Conservation (phyloP, 2,888 invertebrate species). For the Apoda limacodes region DNA sequence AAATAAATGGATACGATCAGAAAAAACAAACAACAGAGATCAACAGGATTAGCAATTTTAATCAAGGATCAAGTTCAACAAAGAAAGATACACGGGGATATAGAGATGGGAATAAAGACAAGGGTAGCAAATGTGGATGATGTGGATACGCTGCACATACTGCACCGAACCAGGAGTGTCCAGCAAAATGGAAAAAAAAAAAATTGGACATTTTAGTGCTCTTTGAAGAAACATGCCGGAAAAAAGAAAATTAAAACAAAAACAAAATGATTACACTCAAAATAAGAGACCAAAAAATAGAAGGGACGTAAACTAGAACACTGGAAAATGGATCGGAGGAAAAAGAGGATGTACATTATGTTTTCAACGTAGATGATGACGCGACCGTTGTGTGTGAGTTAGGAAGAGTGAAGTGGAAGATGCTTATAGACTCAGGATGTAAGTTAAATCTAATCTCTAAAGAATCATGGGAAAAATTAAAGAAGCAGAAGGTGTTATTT, state of each 20-base stretch:
- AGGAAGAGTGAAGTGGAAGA: slow-evolving; percentile 19
- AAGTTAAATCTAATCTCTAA: slow-evolving; percentile 16
- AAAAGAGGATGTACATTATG: slow-evolving; percentile 9
- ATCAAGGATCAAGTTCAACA: background rate
- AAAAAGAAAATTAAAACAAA: slow-evolving; percentile 1
- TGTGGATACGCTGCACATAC: slow-evolving; percentile 9
- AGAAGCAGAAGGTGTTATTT: slow-evolving; percentile 1
- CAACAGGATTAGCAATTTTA: background rate
- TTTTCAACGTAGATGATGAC: slow-evolving; percentile 16
- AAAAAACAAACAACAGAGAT: slow-evolving; percentile 1
- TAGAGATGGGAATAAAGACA: too few species aligned
- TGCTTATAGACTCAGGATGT: slow-evolving; percentile 21
- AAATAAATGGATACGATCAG: slow-evolving; percentile 14
- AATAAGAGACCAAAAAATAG: too few species aligned
- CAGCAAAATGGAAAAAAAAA: slow-evolving; percentile 13
- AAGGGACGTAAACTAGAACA: too few species aligned
- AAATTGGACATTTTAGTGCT: slow-evolving; percentile 9
- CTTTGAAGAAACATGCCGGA: slow-evolving; percentile 5
- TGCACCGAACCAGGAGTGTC: slow-evolving; percentile 9
- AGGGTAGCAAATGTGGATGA: slow-evolving; percentile 9
- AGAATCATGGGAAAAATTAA: slow-evolving; percentile 6
- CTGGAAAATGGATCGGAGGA: background rate
- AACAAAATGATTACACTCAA: background rate
- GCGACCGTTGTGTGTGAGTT: slow-evolving; percentile 17
- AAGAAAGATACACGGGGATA: background rate